Evolutionary conservation across 2,113 vertebrate species (phyloP), one percentile per base, ranked within the genome.

Genomic region (Conger conger): DNA sequence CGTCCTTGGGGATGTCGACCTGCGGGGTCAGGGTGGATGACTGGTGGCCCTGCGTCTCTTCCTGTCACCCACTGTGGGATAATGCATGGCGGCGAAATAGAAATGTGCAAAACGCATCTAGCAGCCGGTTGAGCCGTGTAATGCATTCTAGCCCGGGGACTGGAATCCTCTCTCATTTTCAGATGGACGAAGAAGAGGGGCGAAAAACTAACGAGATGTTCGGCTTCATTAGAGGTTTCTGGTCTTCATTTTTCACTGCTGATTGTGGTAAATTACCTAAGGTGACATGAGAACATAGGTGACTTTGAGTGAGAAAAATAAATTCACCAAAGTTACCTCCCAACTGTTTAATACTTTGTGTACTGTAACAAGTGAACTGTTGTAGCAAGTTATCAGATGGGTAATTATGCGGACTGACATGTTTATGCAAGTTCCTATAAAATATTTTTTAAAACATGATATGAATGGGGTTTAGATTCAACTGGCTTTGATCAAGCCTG

Each of bases 241-340:
- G 87, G 88, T 42, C 76, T 89, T 82, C 23, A 38, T 50, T 83
- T 76, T 82, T 83, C 85, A 78, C 88, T 83, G 45, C 27, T 2
- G 76, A 63, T 18, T 79, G 54, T 37, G 23, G 33, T 84, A 53
- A 57, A 54, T 79, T 53, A 84, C 50, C 81, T 40, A 27, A 35
- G 1, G 23, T 35, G 6, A 53, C 20, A 73, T 73, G 57, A 82
- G 45, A 80, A 40, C 53, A 42, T 36, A 68, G 77, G 53, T 79
- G 78, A 63, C 54, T 84, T 80, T 79, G 53, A 35, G 68, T 36
- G 60, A 36, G 23, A 54, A 79, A 54, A 76, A 38, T 33, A 33
- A 45, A 54, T 35, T 57, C 16, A 13, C 2, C 1, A 30, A 76
- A 83, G 57, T 63, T 18, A 63, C 57, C 57, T 27, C 30, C 33